Evolutionary conservation across 2,888 invertebrate genomes (phyloP).

Genomic region (Eudasyphora cyanicolor): DNA sequence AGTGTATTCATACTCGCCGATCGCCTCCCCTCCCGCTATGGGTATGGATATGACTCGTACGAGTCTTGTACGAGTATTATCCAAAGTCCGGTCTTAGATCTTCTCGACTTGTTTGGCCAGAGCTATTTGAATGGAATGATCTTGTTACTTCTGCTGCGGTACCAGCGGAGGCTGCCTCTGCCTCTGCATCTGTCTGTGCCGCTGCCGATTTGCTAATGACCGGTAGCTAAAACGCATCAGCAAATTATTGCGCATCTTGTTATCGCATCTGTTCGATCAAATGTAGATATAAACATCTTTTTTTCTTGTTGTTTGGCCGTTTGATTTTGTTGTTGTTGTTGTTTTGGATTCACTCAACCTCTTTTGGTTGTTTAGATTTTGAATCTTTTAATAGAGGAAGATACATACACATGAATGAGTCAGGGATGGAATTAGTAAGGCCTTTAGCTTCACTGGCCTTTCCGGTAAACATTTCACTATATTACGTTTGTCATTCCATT

Average conservation of each 20-base stretch:
- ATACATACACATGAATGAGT: background rate
- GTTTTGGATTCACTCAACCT: background rate
- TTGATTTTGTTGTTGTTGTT: slow-evolving; percentile 36
- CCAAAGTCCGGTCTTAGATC: slow-evolving; percentile 6
- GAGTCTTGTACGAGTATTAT: background rate
- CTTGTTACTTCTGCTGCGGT: background rate
- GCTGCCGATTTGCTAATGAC: slow-evolving; percentile 70
- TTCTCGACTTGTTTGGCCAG: slow-evolving; percentile 11
- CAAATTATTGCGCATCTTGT: slow-evolving; percentile 71
- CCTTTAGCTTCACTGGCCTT: background rate
- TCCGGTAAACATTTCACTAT: no score
- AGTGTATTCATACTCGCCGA: no score
- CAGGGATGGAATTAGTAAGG: background rate
- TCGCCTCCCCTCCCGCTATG: no score
- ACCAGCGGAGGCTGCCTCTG: background rate
- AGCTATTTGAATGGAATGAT: background rate
- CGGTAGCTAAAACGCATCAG: slow-evolving; percentile 75
- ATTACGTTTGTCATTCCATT: no score
- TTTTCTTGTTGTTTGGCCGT: slow-evolving; percentile 41
- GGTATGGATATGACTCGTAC: no score
- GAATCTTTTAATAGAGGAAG: background rate
- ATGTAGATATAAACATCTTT: slow-evolving; percentile 55
- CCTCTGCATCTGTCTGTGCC: background rate
- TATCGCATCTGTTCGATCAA: slow-evolving; percentile 69
- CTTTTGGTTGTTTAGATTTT: background rate